Base-by-base conservation (phyloP, 1,140 invertebrate species). In the Listronotus oregonensis region DNA sequence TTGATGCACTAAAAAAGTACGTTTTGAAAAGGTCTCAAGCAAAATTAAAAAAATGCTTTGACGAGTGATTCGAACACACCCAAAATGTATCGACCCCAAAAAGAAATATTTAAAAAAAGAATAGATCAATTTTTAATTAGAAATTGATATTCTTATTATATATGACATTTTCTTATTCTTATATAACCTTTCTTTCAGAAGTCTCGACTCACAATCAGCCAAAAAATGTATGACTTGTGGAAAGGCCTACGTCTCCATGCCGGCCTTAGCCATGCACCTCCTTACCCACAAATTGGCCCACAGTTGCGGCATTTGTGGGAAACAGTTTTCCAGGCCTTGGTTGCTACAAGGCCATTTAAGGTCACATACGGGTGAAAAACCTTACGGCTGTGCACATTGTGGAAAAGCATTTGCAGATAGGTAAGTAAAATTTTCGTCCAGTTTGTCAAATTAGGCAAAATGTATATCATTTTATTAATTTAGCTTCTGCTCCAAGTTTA, bases 371-470 rank as follows among this genome's bases (percentile, higher is more conserved):
- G 97, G 97, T 0, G 96, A 99, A 82, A 99, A 99, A 78, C 97
- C 97, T 0, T 99, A 97, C 81, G 95, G 95, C 0, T 99, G 97
- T 81, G 95, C 95, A 9, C 95, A 98, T 78, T 99, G 97, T 81
- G 96, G 96, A 59, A 99, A 99, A 78, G 94, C 95, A 5, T 99
- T 99, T 80, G 97, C 97, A 4, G 97, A 99, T 82, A 84, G 97
- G 64, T 66, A 31, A 49, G 61, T 39, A 9, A 44, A 27, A 14
- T 37, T 10, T 12, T 37, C n/a, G n/a, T 37, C 5, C 21, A 3
- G 21, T 27, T 27, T 27, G 21, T 27, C 5, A 27, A 27, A 5
- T 1, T 27, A 27, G 1, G 1, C 5, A 27, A 27, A 27, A 27
- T 27, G 21, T 27, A 3, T 27, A 5, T 27, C 5, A 27, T 3